Percentiles rank a stretch among this genome's conserved stretches.
Evolutionary conservation across 2,113 vertebrate genomes (phyloP).

Genomic region (Catharus minimus): DNA sequence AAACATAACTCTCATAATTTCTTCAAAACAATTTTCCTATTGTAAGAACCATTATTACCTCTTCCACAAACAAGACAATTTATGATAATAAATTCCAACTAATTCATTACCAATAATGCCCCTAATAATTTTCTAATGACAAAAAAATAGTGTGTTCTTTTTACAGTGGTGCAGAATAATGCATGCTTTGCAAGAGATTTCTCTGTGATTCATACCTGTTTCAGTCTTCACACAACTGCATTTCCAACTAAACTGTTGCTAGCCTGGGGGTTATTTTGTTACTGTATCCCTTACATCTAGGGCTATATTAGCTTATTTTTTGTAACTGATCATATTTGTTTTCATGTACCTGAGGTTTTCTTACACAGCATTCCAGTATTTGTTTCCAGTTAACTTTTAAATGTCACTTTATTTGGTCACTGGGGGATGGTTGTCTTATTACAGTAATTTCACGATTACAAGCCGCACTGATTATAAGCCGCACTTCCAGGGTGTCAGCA

Average conservation of each 20-base stretch:
- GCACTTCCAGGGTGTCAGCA: no score
- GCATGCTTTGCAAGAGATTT: not conserved
- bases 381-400: not conserved
- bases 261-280: not conserved
- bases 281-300: not conserved
- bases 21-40: not conserved
- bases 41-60: not conserved
- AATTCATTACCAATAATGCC: not conserved
- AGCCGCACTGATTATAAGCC: no score
- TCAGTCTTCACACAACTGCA: not conserved
- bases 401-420: not conserved
- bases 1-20: not conserved
- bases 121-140: not conserved
- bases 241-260: not conserved
- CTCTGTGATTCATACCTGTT: not conserved
- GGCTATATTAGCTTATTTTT: not conserved
- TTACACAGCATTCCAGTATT: not conserved
- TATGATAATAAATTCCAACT: not conserved
- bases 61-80: not conserved
- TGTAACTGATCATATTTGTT: not conserved
- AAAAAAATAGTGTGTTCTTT: not conserved
- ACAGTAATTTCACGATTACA: not conserved
- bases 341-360: not conserved
- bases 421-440: not conserved
- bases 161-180: not conserved